Evolutionary conservation across 2,888 invertebrate genomes (phyloP).

Genomic region (Xestia ashworthii): DNA sequence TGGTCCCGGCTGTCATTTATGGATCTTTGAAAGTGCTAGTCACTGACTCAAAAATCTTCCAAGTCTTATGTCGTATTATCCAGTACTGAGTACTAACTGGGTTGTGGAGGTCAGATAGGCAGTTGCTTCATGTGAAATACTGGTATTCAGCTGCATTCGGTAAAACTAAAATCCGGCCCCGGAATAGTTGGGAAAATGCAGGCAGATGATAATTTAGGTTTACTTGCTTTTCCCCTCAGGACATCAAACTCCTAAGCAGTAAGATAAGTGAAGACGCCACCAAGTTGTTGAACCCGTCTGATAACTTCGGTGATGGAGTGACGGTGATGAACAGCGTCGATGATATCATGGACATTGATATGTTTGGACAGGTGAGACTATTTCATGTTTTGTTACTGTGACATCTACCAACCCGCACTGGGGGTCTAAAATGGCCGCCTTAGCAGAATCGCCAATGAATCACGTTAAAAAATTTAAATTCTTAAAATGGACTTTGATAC

Average conservation of each 20-base stretch:
- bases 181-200: background rate
- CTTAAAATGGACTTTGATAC: too few relatives aligned
- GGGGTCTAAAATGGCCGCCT: too few relatives aligned
- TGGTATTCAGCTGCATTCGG: too few relatives aligned
- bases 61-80: background rate
- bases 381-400: background rate
- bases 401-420: too few relatives aligned
- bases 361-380: conserved; percentile 73
- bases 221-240: conserved; percentile 55
- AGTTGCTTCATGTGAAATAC: background rate
- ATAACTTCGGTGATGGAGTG: conserved; percentile 58
- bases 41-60: background rate
- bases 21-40: background rate
- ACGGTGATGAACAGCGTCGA: conserved; percentile 63
- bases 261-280: conserved; percentile 72
- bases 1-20: background rate
- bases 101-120: background rate
- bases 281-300: conserved; percentile 65
- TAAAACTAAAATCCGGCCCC: too few relatives aligned
- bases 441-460: too few relatives aligned
- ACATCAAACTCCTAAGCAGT: conserved; percentile 71
- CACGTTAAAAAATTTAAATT: too few relatives aligned
- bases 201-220: background rate
- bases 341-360: conserved; percentile 73
- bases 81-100: background rate